Percentiles rank a stretch among this genome's conserved stretches.
Evolutionary conservation across 2,113 vertebrate species (phyloP).

Genomic region (Accipiter cooperii): DNA sequence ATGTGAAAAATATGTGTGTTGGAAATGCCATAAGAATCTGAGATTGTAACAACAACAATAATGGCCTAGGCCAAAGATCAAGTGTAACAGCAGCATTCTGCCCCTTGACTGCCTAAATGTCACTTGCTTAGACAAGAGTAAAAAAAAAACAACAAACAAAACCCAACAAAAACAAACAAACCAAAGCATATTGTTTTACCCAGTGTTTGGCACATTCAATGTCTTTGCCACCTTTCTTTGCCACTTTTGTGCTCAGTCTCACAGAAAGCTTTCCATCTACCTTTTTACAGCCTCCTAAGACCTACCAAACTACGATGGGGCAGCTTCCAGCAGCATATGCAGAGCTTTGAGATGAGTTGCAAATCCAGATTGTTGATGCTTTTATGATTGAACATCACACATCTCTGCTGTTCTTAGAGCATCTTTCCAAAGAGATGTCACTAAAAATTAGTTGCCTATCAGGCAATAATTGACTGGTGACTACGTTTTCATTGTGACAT

Average conservation of each 20-base stretch:
- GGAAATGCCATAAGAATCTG: neutral
- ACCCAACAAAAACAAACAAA: too few relatives aligned
- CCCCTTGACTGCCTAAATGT: neutral
- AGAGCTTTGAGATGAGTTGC: neutral
- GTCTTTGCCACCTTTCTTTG: neutral
- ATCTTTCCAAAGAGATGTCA: neutral
- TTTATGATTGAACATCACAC: neutral
- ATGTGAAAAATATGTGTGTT: neutral
- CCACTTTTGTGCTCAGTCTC: neutral
- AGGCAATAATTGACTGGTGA: neutral
- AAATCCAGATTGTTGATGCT: neutral
- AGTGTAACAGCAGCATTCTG: neutral
- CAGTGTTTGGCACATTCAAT: neutral
- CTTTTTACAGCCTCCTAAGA: neutral
- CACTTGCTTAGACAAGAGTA: neutral
- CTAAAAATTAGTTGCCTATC: neutral
- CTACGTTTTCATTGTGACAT: neutral
- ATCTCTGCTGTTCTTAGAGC: neutral
- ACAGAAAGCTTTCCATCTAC: neutral
- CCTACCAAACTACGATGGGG: neutral
- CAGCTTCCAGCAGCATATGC: neutral
- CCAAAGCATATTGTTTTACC: neutral
- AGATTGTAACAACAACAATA: neutral
- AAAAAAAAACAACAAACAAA: too few relatives aligned
- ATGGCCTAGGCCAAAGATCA: neutral